Evolutionary conservation across 2,888 invertebrate species (phyloP).

Genomic region (Drosophila kokeensis): DNA sequence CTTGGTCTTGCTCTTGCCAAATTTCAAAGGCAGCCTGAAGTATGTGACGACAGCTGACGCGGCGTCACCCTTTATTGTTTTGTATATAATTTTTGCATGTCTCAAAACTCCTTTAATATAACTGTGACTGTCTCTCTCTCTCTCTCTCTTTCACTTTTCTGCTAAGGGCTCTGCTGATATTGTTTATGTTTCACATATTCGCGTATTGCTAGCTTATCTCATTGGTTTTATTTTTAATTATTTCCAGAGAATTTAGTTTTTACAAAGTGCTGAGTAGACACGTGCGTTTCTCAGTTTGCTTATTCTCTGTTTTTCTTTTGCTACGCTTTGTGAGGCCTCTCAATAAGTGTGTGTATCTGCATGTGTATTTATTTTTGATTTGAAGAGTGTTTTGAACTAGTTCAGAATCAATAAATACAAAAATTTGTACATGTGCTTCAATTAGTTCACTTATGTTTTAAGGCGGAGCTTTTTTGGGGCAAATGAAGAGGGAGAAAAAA

Average conservation of each 20-base stretch:
- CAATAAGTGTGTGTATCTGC: slow-evolving; percentile 14
- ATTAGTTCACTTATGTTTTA: slow-evolving; percentile 22
- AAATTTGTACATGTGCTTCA: slow-evolving; percentile 25
- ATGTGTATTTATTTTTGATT: slow-evolving; percentile 19
- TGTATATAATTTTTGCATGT: slow-evolving; percentile 11
- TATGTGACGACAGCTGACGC: slow-evolving; percentile 43
- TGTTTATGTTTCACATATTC: slow-evolving; percentile 27
- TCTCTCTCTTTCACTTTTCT: slow-evolving; percentile 6
- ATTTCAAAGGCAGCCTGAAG: slow-evolving; percentile 36
- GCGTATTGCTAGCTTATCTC: slow-evolving; percentile 21
- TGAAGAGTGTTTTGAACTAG: slow-evolving; percentile 67
- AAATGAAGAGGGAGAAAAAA: slow-evolving; percentile 6
- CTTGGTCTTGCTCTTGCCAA: slow-evolving; percentile 36
- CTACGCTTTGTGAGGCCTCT: slow-evolving; percentile 29
- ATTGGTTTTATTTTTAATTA: slow-evolving; percentile 21
- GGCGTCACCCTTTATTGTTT: slow-evolving; percentile 31
- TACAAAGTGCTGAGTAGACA: slow-evolving; percentile 25
- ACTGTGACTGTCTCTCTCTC: slow-evolving; percentile 6
- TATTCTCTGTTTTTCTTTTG: slow-evolving; percentile 34
- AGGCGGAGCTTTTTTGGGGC: slow-evolving; percentile 7
- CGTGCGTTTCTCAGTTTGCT: slow-evolving; percentile 37
- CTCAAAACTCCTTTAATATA: slow-evolving; percentile 25
- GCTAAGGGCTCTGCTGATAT: neutral
- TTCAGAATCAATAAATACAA: slow-evolving; percentile 59
- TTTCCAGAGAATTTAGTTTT: slow-evolving; percentile 19